These are phyloP conservation scores for Eremophila alpestris DNA, from an alignment of 2,797 vertebrate species.

Conservation along the genomic window DNA sequence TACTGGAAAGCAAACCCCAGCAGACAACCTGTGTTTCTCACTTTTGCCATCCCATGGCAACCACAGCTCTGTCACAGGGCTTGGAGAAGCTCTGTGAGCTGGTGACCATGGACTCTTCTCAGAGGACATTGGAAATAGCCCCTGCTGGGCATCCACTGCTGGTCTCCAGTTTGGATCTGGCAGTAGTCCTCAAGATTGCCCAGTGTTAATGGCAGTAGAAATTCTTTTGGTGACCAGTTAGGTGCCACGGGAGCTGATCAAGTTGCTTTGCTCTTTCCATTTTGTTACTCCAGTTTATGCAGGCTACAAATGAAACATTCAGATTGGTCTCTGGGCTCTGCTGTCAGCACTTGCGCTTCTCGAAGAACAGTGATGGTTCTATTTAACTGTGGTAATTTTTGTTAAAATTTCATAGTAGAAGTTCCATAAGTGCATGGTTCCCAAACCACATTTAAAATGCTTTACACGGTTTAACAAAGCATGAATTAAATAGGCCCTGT, in stretches of 20 bases:
- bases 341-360: neutral
- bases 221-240: neutral
- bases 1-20: neutral
- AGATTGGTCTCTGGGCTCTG: neutral
- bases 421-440: neutral
- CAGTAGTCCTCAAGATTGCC: neutral
- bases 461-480: conserved; percentile 31
- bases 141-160: accelerated
- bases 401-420: conserved; percentile 15
- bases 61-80: neutral
- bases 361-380: neutral
- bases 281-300: neutral
- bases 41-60: neutral
- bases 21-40: neutral
- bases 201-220: neutral
- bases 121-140: neutral
- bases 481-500: neutral
- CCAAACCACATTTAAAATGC: conserved; percentile 19
- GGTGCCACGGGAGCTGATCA: neutral
- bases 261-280: neutral
- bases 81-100: neutral
- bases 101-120: neutral
- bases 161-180: neutral
- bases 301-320: neutral
- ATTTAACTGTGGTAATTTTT: conserved; percentile 9